Base-by-base conservation (phyloP, 2,888 invertebrate species). In the Cremastinae sp. region DNA sequence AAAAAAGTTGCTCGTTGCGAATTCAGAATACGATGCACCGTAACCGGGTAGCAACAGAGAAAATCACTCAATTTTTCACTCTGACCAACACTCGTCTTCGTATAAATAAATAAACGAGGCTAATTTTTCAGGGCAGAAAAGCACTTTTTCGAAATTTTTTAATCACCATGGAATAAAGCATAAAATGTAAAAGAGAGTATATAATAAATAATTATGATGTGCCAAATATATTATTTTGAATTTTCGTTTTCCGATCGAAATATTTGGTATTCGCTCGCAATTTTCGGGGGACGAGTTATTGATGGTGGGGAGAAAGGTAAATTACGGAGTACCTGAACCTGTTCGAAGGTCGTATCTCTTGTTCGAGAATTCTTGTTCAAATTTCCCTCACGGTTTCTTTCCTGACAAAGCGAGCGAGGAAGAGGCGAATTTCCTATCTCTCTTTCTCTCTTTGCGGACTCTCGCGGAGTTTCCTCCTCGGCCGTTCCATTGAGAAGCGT, bases 1-100 rank as follows among this genome's bases (percentile, higher is more conserved):
- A 38, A 74, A 75, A 84, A 85, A 84, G 78, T 54, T 71, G 79
- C 83, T 85, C 82, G 85, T 86, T 85, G 84, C 83, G 84, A 85
- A 86, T 86, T 86, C 86, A 84, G 80, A 28, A 28, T 83, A 83
- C 84, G 83, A 85, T 86, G 86, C 86, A 86, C 81, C 82, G 81
- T 82, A 80, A 81, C 84, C 85, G 85, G 82, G 85, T 86, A 86
- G 86, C 86, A 86, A 86, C 86, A 85, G 73, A 43, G 54, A 16
- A 49, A 43, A 64, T 65, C 53, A 43, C 34, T 43, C 56, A 43
- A 64, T 58, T 72, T 56, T 64, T 64, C 56, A 64, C 71, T 49
- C 71, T 47, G 22, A 38, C 1, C 20, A 20, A 1, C 59, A 22
- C 3, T 10, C 47, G 18, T 22, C 18, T 51, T 9, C 22, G 14